Conservation (phyloP, 2,888 invertebrate genomes). For the Drosophila vallismaia region DNA sequence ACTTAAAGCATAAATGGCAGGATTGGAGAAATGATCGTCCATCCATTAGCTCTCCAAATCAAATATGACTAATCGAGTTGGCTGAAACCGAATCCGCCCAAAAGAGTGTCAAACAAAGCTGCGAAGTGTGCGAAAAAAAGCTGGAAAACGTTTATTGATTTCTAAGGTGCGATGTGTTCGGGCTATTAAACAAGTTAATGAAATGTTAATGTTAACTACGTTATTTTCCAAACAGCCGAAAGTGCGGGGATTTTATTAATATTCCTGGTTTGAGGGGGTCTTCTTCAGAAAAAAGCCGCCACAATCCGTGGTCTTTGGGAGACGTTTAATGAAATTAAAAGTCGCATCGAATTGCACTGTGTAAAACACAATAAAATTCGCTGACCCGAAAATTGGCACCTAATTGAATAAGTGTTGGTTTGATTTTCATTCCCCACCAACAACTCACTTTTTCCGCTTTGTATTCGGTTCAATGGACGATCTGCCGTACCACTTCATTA, state of each 20-base stretch:
- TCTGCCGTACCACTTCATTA: conserved; percentile 42
- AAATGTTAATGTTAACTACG: conserved; percentile 25
- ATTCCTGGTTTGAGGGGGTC: background rate
- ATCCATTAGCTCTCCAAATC: conserved; percentile 20
- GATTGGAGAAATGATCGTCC: conserved; percentile 18
- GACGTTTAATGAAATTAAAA: conserved; percentile 33
- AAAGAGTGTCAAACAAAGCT: conserved; percentile 6
- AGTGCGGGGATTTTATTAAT: background rate
- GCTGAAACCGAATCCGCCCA: conserved; percentile 1
- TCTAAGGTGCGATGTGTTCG: conserved; percentile 6
- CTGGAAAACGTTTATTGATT: conserved; percentile 17
- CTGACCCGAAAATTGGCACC: conserved; percentile 33
- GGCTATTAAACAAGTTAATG: conserved; percentile 12
- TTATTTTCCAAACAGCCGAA: background rate
- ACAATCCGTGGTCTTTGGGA: conserved; percentile 12
- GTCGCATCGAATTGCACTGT: conserved; percentile 34
- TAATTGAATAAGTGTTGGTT: conserved; percentile 48
- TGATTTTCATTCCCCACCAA: conserved; percentile 24
- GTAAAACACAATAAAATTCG: conserved; percentile 17
- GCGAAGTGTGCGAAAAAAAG: conserved; percentile 4
- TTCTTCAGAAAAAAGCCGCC: conserved; percentile 1
- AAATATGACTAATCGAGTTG: conserved; percentile 35
- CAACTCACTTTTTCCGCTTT: conserved; percentile 17
- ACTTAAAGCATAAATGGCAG: conserved; percentile 22
- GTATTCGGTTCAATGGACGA: conserved; percentile 48